Conservation (phyloP, 2,113 vertebrate species). For the Geococcyx californianus region DNA sequence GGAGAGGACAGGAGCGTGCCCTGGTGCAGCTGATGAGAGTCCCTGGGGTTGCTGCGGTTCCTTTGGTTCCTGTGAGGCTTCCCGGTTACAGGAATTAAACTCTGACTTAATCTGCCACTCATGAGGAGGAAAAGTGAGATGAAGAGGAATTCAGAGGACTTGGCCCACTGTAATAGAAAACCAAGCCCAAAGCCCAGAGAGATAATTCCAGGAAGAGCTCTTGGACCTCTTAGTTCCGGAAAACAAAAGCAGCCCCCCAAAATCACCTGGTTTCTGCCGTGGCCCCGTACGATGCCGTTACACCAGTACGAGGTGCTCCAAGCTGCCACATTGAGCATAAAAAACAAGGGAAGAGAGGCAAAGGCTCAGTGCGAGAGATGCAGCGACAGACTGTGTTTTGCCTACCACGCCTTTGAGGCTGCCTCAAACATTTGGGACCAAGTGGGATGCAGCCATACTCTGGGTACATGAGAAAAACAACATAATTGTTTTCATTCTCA, state of each 20-base stretch:
- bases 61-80: neutral
- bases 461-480: neutral
- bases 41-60: neutral
- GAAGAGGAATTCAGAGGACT: neutral
- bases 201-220: neutral
- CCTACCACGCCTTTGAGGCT: neutral
- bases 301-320: fast-evolving
- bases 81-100: neutral
- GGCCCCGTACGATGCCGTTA: fast-evolving
- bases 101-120: neutral
- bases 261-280: neutral
- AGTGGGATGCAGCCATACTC: neutral
- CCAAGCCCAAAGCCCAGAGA: neutral
- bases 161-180: neutral
- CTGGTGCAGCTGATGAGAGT: neutral
- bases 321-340: fast-evolving
- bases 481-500: neutral
- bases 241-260: neutral
- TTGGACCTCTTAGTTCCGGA: neutral
- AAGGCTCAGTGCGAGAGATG: neutral
- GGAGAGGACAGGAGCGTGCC: neutral
- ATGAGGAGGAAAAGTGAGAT: neutral
- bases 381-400: neutral
- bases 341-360: neutral
- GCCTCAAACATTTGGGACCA: neutral